Conservation (phyloP, 2,888 invertebrate species). For the Himalopsyche tibetana region DNA sequence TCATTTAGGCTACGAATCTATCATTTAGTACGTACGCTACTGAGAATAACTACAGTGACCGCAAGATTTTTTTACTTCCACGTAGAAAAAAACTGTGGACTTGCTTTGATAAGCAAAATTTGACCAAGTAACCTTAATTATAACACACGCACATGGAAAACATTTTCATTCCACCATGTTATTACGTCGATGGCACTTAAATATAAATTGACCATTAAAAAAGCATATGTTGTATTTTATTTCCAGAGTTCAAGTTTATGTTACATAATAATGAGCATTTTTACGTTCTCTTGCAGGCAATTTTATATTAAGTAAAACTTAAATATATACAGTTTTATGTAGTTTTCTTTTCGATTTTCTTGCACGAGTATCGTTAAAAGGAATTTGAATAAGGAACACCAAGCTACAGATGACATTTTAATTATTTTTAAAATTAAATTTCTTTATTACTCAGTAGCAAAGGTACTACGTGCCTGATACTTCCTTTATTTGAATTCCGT, state of each 20-base stretch:
- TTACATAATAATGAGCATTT: background rate
- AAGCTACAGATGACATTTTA: too few species aligned
- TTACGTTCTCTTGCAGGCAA: background rate
- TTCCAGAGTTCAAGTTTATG: conserved; percentile 15
- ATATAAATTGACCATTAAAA: conserved; percentile 19
- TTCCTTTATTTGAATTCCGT: too few species aligned
- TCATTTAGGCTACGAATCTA: too few species aligned
- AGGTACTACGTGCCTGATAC: too few species aligned
- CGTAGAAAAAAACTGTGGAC: background rate
- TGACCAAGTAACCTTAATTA: conserved; percentile 30
- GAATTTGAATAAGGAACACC: too few species aligned
- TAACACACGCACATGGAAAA: conserved; percentile 26
- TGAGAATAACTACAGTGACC: too few species aligned
- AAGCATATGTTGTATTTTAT: conserved; percentile 19
- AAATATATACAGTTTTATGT: background rate
- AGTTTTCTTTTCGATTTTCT: too few species aligned
- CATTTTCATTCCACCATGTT: conserved; percentile 18
- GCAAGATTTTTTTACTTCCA: background rate
- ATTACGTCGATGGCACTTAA: conserved; percentile 44
- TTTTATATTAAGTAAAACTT: background rate
- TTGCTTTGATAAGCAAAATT: conserved; percentile 2
- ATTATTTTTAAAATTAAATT: too few species aligned
- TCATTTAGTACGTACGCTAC: too few species aligned
- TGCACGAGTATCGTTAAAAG: too few species aligned
- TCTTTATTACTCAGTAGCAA: too few species aligned